Evolutionary conservation across 37 sponge, comb jelly and placozoan species (phyloP), one percentile per base, ranked within the genome.

Genomic region (Geodia barretti): DNA sequence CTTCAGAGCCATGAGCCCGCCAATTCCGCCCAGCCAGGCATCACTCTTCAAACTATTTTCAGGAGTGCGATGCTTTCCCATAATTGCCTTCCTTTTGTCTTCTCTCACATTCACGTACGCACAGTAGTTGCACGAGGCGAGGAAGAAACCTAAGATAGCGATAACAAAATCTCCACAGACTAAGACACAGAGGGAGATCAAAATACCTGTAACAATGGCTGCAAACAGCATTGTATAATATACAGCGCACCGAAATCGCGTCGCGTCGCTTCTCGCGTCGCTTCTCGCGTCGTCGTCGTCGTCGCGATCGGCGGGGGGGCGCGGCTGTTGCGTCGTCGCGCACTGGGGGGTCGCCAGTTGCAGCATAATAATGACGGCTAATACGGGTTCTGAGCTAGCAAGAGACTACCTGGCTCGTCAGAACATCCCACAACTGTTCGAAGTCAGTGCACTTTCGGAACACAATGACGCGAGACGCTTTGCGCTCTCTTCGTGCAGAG

Each of bases 381-480:
- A 47, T 7, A 17, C 54, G 54, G 54, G 54, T 47, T 7, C 64
- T 20, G 87, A 89, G 1, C 74, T 65, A 64, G 92, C 92, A n/a
- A 81, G 58, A 29, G 60, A 68, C 31, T 91, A 91, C 70, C 65
- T 91, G 8, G 77, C 82, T 41, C 39, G 60, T 41, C 73, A 77
- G 40, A 80, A 83, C 17, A 87, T 91, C 19, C 92, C 92, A 11
- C 62, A 72, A 31, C 79, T 91, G 3, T 87, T 91, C 41, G 92
- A 91, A 78, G 92, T 88, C 31, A 25, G 88, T 19, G 2, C 32
- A 76, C 11, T 31, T 0, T 72, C 26, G 9, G 11, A 3, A 9
- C 8, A 30, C 2, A 21, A 36, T 68, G 42, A 35, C 33, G 36
- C 39, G 11, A 19, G 19, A 24, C 67, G n/a, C 21, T 42, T 30